Evolutionary conservation across 2,797 vertebrate species (phyloP).

Genomic region (Danio albolineatus): DNA sequence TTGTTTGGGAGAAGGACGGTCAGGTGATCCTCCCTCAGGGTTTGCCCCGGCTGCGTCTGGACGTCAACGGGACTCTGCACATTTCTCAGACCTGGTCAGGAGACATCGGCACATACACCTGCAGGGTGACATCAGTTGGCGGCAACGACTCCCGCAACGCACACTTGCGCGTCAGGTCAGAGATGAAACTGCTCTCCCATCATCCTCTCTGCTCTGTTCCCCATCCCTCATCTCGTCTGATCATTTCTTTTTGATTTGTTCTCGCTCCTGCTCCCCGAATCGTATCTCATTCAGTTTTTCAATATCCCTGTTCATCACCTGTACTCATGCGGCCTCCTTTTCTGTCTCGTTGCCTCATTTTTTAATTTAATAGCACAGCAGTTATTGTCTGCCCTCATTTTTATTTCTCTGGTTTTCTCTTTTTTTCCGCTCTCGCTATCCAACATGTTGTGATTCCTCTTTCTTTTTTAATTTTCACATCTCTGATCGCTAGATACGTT

Average conservation of each 20-base stretch:
- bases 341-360: conserved; percentile 22
- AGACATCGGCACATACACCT: conserved; percentile 95
- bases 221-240: conserved; percentile 26
- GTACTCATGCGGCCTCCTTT: background rate
- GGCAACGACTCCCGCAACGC: conserved; percentile 93
- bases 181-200: conserved; percentile 41
- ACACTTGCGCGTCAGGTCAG: conserved; percentile 92
- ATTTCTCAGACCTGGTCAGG: conserved; percentile 98
- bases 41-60: conserved; percentile 84
- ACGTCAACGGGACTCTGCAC: conserved; percentile 87
- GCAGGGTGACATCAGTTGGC: conserved; percentile 89
- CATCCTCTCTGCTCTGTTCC: background rate
- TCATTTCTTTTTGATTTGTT: conserved; percentile 55
- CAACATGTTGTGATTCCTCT: background rate
- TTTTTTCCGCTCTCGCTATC: conserved; percentile 57
- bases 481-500: conserved; percentile 47
- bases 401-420: conserved; percentile 50
- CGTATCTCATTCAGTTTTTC: conserved; percentile 29
- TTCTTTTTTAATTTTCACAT: conserved; percentile 57
- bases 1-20: conserved; percentile 94
- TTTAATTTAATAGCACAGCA: conserved; percentile 21
- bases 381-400: conserved; percentile 10
- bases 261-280: conserved; percentile 41
- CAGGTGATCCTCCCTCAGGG: conserved; percentile 77
- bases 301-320: conserved; percentile 42